Evolutionary conservation across 2,113 vertebrate genomes (phyloP).

Genomic region (Chaetorhynchus papuensis): DNA sequence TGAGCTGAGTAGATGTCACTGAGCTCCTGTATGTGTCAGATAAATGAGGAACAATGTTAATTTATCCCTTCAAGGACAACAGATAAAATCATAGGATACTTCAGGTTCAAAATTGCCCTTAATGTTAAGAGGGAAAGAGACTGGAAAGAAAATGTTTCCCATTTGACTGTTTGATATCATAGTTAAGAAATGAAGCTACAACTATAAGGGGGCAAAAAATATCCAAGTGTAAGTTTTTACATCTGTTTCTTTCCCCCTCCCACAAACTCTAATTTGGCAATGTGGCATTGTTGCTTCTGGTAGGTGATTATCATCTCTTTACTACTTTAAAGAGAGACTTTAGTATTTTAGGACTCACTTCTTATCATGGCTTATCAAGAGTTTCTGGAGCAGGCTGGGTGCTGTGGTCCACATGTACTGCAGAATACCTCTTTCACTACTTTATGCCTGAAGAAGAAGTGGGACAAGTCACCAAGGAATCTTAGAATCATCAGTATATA

Average conservation of each 20-base stretch:
- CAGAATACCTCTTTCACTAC: neutral
- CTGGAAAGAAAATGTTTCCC: neutral
- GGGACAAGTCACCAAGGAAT: neutral
- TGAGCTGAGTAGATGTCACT: slow-evolving; percentile 50
- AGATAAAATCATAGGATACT: neutral
- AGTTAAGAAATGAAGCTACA: neutral
- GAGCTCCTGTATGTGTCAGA: neutral
- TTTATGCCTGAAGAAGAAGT: neutral
- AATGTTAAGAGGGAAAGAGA: neutral
- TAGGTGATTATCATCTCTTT: neutral
- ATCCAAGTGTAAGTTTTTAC: neutral
- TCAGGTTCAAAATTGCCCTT: neutral
- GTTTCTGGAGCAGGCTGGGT: neutral
- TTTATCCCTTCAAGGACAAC: neutral
- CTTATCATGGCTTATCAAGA: neutral
- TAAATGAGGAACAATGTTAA: neutral
- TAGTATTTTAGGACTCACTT: neutral
- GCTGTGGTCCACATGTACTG: neutral
- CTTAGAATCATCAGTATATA: neutral
- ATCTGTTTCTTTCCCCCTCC: neutral
- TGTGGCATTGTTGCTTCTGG: neutral
- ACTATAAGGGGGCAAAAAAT: neutral
- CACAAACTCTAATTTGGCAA: neutral
- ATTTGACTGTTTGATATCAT: neutral
- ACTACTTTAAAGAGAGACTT: neutral